Evolutionary conservation across 2,888 invertebrate genomes (phyloP), one percentile per base, ranked within the genome.

Genomic region (Catocala nupta): DNA sequence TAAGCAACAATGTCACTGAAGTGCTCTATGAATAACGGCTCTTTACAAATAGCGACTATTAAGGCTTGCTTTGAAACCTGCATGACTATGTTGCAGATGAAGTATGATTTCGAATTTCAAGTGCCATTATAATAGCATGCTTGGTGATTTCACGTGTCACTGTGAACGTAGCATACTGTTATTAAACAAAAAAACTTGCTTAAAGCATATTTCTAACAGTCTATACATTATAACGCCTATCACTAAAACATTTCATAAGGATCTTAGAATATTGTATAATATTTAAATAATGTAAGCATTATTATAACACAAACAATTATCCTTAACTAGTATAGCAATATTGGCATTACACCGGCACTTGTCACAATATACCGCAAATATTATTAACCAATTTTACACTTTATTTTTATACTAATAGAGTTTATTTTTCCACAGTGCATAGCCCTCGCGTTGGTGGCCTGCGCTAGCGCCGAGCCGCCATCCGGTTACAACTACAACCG

Each of bases 391-490:
- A 33, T 12, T 55, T 50, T 43, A 0, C 16, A 45, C 0, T 48
- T 45, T 59, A 25, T 16, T 6, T 1, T 0, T 5, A 9, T 55
- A 59, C 59, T 77, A 60, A 75, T 59, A 56, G 61, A 75, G 70
- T 68, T 64, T 69, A 71, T 95, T 95, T 58, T 74, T 73, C 58
- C 44, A 52, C 95, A 97, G 98, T 97, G 97, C 95, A 95, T 97
- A 95, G 96, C 97, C 95, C 95, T 97, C 85, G 97, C 97, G 85
- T 94, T 97, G 95, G 97, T 96, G 87, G 96, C 96, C 88, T 94
- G 96, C 87, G 96, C 95, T 86, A 93, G 95, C 85, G 97, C 97
- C 80, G 97, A 97, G 89, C 95, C 97, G 50, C 97, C 95, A 76
- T 96, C 95, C 78, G 97, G 97, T 80, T 97, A 97, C 93, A 96